Evolutionary conservation across 1,140 invertebrate species (phyloP).

Genomic region (Paraescarpia echinospica): DNA sequence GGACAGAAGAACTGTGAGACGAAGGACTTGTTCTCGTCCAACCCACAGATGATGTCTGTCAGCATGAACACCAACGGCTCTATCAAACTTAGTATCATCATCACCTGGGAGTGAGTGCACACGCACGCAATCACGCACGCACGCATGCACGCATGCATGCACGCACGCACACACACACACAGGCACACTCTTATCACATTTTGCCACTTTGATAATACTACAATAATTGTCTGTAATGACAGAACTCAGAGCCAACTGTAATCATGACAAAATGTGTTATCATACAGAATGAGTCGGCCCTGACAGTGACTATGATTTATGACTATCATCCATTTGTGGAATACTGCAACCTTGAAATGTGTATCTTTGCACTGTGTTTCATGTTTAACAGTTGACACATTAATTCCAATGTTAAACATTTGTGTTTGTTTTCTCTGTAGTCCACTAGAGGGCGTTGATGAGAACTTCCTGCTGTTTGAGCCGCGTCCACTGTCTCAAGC

Average conservation of each 20-base stretch:
- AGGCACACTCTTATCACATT: too few species aligned
- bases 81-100: conserved; percentile 67
- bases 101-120: conserved; percentile 66
- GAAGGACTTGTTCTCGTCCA: conserved; percentile 65
- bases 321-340: background rate
- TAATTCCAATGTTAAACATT: background rate
- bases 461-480: conserved; percentile 28
- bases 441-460: conserved; percentile 56
- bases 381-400: background rate
- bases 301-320: background rate
- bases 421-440: conserved; percentile 19
- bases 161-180: too few species aligned
- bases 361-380: background rate
- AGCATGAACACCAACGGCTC: conserved; percentile 68
- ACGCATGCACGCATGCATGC: too few species aligned
- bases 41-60: conserved; percentile 70
- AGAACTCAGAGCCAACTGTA: background rate
- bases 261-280: background rate
- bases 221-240: background rate
- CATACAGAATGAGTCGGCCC: background rate
- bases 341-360: background rate
- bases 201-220: too few species aligned
- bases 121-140: background rate
- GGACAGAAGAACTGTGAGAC: conserved; percentile 69
- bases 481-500: background rate